Evolutionary conservation across 2,888 invertebrate species (phyloP), one percentile per base, ranked within the genome.

Genomic region (Papilio protenor): DNA sequence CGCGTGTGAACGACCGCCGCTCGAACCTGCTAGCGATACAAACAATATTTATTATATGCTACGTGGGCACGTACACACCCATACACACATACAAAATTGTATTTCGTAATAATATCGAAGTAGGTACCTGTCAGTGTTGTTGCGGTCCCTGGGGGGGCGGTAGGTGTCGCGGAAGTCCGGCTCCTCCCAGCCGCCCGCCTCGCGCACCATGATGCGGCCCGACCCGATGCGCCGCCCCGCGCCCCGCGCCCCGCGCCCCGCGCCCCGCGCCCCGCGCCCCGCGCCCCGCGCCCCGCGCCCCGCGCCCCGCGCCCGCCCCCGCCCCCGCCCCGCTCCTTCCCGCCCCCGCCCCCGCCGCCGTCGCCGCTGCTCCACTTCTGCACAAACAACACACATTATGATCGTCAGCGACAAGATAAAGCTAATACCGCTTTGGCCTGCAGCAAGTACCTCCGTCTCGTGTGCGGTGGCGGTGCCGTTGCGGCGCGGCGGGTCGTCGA

Each of bases 201-300:
- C 96, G 49, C 97, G 95, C 80, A 97, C 95, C 92, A 96, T 95
- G 80, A 98, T 96, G 14, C 98, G 96, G 0, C 98, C 98, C 84
- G 98, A 98, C 8, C 98, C 98, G 85, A 98, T 98, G 70, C 98
- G 96, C 4, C 95, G 92, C 71, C 91, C 94, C 77, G 89, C 49
- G 86, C 87, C 2, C 90, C 87, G 77, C 89, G 91, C 75, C 90
- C 59, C 0, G 89, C 76, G 18, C 90, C 91, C 90, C 90, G 0
- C 90, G 90, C 86, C 90, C 93, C 82, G 91, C 92, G 18, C 45
- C 27, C 27, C 3, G 2, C 27, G 27, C 3, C 27, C 3, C 27
- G 27, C 3, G 27, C 27, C 2, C 52, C 1, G 47, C 18, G 18
- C 18, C 4, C 18, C 52, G 47, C 8, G 1, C 10, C 47, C 47